Percentiles rank a stretch among this genome's conserved stretches.
Evolutionary conservation across 2,888 invertebrate species (phyloP).

Genomic region (Melikaiella ostensackeni): DNA sequence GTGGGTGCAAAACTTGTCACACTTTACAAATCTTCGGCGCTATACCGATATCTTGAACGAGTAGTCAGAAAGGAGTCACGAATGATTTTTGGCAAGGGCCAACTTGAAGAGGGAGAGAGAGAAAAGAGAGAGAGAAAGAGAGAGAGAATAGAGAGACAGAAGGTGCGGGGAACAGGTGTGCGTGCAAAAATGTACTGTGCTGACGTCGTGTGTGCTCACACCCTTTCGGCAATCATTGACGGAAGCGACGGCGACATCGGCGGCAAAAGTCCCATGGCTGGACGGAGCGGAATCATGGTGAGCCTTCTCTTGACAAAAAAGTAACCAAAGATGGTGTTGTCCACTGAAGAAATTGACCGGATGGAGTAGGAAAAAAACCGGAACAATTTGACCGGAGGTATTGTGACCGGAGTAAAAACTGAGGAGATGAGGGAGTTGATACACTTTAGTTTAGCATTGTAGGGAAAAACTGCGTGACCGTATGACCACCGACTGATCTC

Average conservation of each 20-base stretch:
- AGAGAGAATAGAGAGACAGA: slow-evolving; percentile 14
- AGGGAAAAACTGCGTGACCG: slow-evolving; percentile 4
- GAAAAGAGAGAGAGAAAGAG: slow-evolving; percentile 30
- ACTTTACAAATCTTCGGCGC: not conserved
- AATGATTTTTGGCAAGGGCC: slow-evolving; percentile 4
- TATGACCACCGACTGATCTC: slow-evolving; percentile 19
- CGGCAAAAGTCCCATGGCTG: slow-evolving; percentile 13
- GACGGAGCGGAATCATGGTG: slow-evolving; percentile 32
- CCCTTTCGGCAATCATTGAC: slow-evolving; percentile 29
- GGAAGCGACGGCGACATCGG: slow-evolving; percentile 21
- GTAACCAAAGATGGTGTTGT: not conserved
- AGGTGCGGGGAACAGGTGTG: slow-evolving; percentile 14
- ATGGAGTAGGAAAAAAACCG: not conserved
- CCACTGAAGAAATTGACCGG: not conserved
- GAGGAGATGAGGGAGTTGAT: not conserved
- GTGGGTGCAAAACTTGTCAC: not conserved
- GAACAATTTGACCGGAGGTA: not conserved
- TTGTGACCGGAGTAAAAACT: not conserved
- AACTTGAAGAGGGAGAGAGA: not conserved
- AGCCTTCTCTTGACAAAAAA: not conserved
- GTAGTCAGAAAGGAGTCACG: slow-evolving; percentile 6
- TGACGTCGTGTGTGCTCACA: slow-evolving; percentile 40
- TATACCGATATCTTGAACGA: slow-evolving; percentile 5
- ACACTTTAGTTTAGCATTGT: slow-evolving; percentile 22
- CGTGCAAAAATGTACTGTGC: slow-evolving; percentile 38